phyloP scores from a whole-genome alignment of 2,113 vertebrate species.

The Tupaia tana region DNA sequence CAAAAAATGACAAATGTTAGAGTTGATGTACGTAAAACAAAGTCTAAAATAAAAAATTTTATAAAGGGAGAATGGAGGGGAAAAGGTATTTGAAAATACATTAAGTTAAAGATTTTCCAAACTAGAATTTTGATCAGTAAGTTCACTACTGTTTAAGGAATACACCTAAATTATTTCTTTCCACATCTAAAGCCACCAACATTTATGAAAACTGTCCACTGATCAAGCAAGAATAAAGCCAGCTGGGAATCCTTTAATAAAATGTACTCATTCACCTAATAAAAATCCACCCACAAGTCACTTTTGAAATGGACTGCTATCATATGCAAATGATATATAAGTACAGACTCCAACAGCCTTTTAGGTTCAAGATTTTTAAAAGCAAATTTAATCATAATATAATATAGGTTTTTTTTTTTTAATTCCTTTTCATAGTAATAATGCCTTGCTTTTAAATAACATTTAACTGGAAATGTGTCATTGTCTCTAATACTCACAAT shows the following conservation, averaged over 20 bases:
- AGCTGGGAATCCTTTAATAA: not conserved
- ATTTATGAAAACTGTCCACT: not conserved
- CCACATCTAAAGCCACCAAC: not conserved
- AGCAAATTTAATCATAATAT: conserved; percentile 56
- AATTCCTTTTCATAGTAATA: conserved; percentile 44
- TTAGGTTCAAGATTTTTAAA: conserved; percentile 66
- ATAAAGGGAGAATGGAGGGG: not conserved
- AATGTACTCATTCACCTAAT: conserved; percentile 46
- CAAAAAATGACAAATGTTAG: not conserved
- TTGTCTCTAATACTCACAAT: conserved; percentile 5
- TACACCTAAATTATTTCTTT: not conserved
- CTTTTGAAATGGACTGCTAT: conserved; percentile 25
- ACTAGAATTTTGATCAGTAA: not conserved
- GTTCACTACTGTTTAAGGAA: not conserved
- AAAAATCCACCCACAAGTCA: conserved; percentile 50
- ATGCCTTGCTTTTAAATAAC: conserved; percentile 56
- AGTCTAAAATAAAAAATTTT: not conserved
- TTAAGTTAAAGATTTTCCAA: conserved; percentile 31
- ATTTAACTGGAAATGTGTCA: conserved; percentile 63
- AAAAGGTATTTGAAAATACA: not conserved
- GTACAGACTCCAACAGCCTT: not conserved
- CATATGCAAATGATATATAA: not conserved
- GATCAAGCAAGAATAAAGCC: conserved; percentile 45
- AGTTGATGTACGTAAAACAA: not conserved
- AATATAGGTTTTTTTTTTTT: conserved; percentile 9